Evolutionary conservation across 2,888 invertebrate genomes (phyloP).

Genomic region (Drosophila ezoana): DNA sequence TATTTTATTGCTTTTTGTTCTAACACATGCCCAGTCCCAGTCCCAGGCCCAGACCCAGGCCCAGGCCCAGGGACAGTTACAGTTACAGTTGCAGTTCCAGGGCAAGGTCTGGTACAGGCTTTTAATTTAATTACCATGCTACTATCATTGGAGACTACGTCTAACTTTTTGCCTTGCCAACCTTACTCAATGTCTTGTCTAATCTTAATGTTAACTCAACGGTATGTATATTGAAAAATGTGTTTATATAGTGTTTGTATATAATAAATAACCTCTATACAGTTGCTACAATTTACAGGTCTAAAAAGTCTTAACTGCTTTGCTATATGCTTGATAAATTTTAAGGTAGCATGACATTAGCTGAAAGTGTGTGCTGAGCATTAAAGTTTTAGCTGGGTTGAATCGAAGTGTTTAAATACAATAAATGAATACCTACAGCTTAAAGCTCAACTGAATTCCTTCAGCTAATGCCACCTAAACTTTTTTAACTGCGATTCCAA

Average conservation of each 20-base stretch:
- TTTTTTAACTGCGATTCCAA: slow-evolving; percentile 19
- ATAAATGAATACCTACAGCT: neutral
- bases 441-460: neutral
- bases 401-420: neutral
- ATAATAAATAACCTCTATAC: slow-evolving; percentile 36
- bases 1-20: slow-evolving; percentile 68
- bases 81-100: neutral
- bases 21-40: slow-evolving; percentile 47
- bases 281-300: slow-evolving; percentile 44
- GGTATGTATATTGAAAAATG: slow-evolving; percentile 43
- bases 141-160: slow-evolving; percentile 48
- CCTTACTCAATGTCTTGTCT: slow-evolving; percentile 31
- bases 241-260: slow-evolving; percentile 17
- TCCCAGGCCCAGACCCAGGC: no score
- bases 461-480: slow-evolving; percentile 24
- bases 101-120: slow-evolving; percentile 32
- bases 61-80: neutral
- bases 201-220: slow-evolving; percentile 72
- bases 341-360: slow-evolving; percentile 17
- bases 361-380: slow-evolving; percentile 7
- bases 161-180: slow-evolving; percentile 42
- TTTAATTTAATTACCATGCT: slow-evolving; percentile 67
- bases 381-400: neutral
- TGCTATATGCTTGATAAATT: slow-evolving; percentile 8
- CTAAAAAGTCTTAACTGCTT: slow-evolving; percentile 59